phyloP scores from a whole-genome alignment of 2,113 vertebrate species.

The Nothocercus julius region DNA sequence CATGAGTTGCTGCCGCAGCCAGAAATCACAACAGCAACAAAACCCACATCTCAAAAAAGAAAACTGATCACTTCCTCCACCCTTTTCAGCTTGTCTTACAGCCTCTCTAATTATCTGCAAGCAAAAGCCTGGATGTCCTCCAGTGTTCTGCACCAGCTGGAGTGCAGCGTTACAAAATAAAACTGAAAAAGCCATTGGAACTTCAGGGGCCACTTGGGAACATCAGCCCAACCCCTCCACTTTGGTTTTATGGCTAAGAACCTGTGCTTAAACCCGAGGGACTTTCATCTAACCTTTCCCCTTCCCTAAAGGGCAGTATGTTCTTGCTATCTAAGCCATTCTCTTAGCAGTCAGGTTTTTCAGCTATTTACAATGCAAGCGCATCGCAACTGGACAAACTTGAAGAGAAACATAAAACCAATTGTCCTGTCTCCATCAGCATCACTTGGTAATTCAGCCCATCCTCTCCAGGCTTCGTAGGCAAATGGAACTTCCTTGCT shows the following conservation, averaged over 20 bases:
- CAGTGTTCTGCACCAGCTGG: background rate
- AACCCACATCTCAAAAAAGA: background rate
- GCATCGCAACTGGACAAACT: conserved; percentile 75
- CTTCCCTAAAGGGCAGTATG: background rate
- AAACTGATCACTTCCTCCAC: background rate
- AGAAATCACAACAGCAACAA: conserved; percentile 30
- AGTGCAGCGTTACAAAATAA: background rate
- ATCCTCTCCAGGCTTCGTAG: background rate
- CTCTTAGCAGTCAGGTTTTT: conserved; percentile 67
- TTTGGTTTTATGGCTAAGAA: conserved; percentile 24
- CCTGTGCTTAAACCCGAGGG: background rate
- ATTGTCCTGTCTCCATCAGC: conserved; percentile 33
- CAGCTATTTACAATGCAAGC: conserved; percentile 69
- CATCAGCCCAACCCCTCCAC: background rate
- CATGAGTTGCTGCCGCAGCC: conserved; percentile 59
- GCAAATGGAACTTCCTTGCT: background rate
- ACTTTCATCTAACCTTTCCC: background rate
- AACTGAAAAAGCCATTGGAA: conserved; percentile 29
- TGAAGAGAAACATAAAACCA: conserved; percentile 67
- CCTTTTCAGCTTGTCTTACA: conserved; percentile 24
- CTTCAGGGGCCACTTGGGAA: background rate
- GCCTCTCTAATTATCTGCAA: background rate
- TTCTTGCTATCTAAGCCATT: conserved; percentile 72
- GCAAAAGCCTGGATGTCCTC: conserved; percentile 28
- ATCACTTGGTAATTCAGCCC: background rate